phyloP scores from a whole-genome alignment of 2,888 invertebrate genomes.

The Eledona agricola region DNA sequence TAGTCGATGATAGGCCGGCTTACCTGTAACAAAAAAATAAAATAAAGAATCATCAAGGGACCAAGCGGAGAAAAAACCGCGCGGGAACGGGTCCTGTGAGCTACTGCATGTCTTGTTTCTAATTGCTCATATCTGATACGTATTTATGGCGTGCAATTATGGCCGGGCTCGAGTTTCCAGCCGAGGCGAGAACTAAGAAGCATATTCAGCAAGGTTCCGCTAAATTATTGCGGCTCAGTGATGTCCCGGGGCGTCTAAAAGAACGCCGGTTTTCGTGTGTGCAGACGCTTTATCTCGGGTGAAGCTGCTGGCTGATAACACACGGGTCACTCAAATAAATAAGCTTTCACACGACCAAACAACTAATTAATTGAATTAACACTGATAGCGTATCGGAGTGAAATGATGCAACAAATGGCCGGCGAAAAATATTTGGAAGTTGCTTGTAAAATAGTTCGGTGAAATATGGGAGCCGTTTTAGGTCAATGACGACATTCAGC shows the following conservation, averaged over 20 bases:
- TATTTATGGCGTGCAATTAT: conserved; percentile 62
- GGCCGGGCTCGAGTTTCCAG: conserved; percentile 58
- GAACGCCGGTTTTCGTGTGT: too few species aligned
- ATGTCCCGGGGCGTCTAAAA: too few species aligned
- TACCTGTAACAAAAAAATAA: conserved; percentile 21
- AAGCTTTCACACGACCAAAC: conserved; percentile 28
- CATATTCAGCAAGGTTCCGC: conserved; percentile 56
- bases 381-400: conserved; percentile 19
- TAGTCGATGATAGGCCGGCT: conserved; percentile 29
- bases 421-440: conserved; percentile 4
- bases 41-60: conserved; percentile 7
- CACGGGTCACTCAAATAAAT: conserved; percentile 28
- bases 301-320: too few species aligned
- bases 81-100: not conserved
- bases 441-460: not conserved
- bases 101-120: conserved; percentile 51
- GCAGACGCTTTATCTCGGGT: too few species aligned
- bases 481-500: conserved; percentile 18
- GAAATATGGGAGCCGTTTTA: conserved; percentile 1
- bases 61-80: conserved; percentile 12
- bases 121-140: conserved; percentile 63
- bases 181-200: conserved; percentile 49
- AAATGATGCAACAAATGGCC: not conserved
- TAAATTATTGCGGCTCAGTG: conserved; percentile 55
- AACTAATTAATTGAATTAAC: conserved; percentile 29